Percentiles rank a stretch among this genome's conserved stretches.
phyloP scores from a whole-genome alignment of 1,140 invertebrate species.

The Drosophila aff. region DNA sequence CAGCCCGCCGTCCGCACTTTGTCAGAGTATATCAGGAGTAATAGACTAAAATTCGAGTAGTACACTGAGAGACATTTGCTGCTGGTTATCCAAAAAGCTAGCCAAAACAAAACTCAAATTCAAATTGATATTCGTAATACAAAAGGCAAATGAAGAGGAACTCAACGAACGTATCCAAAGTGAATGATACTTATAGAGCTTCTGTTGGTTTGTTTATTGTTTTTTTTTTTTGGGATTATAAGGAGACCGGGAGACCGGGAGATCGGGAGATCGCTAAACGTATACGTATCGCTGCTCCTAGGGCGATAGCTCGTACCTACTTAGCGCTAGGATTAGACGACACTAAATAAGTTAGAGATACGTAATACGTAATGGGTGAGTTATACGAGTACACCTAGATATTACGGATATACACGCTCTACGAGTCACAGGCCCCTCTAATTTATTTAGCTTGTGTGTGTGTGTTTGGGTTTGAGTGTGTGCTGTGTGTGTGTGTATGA shows the following conservation, averaged over 20 bases:
- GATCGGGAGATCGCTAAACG: constrained; percentile 24
- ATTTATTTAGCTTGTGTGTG: constrained; percentile 30
- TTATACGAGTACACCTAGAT: constrained; percentile 45
- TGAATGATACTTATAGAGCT: constrained; percentile 44
- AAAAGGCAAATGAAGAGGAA: constrained; percentile 38
- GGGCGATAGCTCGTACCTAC: constrained; percentile 40
- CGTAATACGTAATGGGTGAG: constrained; percentile 47
- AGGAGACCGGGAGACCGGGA: not conserved
- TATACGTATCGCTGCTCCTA: constrained; percentile 20
- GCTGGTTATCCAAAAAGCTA: constrained; percentile 59
- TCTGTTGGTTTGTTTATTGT: not conserved
- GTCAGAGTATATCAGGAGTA: constrained; percentile 85
- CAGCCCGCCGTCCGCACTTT: constrained; percentile 57
- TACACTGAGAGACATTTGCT: constrained; percentile 74
- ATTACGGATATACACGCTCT: constrained; percentile 46
- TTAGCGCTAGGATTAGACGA: constrained; percentile 51
- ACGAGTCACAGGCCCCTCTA: constrained; percentile 37
- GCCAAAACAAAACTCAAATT: constrained; percentile 69
- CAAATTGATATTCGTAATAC: constrained; percentile 48
- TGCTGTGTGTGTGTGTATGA: constrained; percentile 2
- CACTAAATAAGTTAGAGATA: constrained; percentile 47
- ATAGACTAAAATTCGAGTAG: constrained; percentile 85
- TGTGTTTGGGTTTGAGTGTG: not conserved
- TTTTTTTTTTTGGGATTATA: not conserved
- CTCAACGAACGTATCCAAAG: constrained; percentile 43